Evolutionary conservation across 2,888 invertebrate genomes (phyloP), one percentile per base, ranked within the genome.

Genomic region (Drosophila fungiperda): DNA sequence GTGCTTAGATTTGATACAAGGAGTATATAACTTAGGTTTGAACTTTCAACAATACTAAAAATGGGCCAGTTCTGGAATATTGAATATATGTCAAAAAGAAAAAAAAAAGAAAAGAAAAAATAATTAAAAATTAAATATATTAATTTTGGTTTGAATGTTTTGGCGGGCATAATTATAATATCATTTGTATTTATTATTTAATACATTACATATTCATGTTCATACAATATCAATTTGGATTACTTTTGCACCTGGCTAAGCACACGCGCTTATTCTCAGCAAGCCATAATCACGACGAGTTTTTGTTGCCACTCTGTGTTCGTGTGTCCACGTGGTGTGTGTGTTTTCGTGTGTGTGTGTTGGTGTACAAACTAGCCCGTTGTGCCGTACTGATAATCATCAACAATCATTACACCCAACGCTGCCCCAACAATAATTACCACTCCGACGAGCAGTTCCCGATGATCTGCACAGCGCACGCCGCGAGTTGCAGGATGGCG

Each of bases 381-480:
- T 75, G 75, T 75, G 75, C 73, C 68, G 69, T 80, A 78, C 64
- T 85, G 88, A 86, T 86, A 83, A 78, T 65, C 78, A 81, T 70
- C 60, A 81, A 77, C 45, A 76, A 84, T 84, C 82, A 81, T 84
- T 84, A 81, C 69, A 75, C 73, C 70, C 82, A 73, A 83, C 84
- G 78, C 82, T 82, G 82, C 70, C 59, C 61, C 42, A 60, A 75
- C 70, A 63, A 73, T 67, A 48, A 40, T 62, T 36, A 73, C 59
- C 65, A 63, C 55, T 15, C 8, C 57, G 61, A 53, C 59, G 49
- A 68, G 23, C 94, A 97, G 97, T 97, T 90, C 95, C 96, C 77
- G 95, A 95, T 88, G 97, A 97, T 93, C 94, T 93, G 83, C 95
- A 95, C 83, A 97, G 97, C 73, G 96, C 97, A 29, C 95, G 97